Evolutionary conservation across 2,888 invertebrate species (phyloP).

Genomic region (Dryobota labecula): DNA sequence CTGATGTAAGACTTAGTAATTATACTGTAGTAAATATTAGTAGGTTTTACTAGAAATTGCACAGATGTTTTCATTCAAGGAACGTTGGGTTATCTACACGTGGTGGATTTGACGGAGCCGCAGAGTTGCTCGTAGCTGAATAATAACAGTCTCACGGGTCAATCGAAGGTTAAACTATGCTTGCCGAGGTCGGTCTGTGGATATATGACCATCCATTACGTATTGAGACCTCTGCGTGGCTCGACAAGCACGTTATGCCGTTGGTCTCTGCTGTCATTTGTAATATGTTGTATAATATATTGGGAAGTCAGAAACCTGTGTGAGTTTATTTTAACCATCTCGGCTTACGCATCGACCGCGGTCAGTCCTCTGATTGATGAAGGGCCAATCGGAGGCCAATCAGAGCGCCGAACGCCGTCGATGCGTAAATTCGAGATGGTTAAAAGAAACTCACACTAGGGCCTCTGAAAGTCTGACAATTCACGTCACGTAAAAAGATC

Average conservation of each 20-base stretch:
- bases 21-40: slow-evolving; percentile 10
- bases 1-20: background rate
- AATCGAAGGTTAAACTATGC: background rate
- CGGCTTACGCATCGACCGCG: too few relatives aligned
- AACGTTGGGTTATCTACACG: background rate
- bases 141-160: background rate
- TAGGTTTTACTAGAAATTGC: background rate
- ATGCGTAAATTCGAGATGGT: too few relatives aligned
- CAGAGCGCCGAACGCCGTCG: too few relatives aligned
- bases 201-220: background rate
- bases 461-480: background rate
- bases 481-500: too few relatives aligned
- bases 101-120: too few relatives aligned
- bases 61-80: background rate
- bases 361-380: too few relatives aligned
- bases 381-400: too few relatives aligned
- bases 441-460: too few relatives aligned
- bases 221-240: background rate
- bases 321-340: too few relatives aligned
- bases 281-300: too few relatives aligned
- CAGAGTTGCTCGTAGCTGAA: background rate
- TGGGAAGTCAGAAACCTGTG: background rate
- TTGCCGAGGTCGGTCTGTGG: background rate
- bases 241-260: background rate
- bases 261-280: background rate